Base-by-base conservation (phyloP, 1,140 invertebrate species). In the Calephelis virginiensis region DNA sequence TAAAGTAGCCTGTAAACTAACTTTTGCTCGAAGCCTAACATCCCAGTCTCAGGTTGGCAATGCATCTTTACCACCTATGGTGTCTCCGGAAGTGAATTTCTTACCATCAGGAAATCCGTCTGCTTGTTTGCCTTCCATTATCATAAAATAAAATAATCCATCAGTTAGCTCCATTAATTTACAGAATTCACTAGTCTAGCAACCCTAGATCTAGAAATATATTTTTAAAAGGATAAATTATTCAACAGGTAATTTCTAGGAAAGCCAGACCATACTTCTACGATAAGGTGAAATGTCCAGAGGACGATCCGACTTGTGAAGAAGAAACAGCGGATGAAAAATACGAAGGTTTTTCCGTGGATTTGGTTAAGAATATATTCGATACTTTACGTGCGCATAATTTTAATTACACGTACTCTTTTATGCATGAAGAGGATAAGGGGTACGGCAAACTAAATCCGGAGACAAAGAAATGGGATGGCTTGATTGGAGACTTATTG, bases 401-500 rank as follows among this genome's bases (percentile, higher is more conserved):
- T 8, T 82, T 75, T 59, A 85, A 89, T 46, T 91, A 86, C 61
- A 87, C 85, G 0, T 89, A 86, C 50, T 69, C 74, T 8, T 89
- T 89, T 66, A 61, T 74, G 11, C 63, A 75, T 49, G 76, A 82
- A n/a, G 67, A 74, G 59, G 75, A 83, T 17, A 88, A 93, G 43
- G 64, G 64, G 13, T 96, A 97, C 71, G 97, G 96, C 0, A 94
- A 92, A 60, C 94, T 93, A 40, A 92, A 96, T 80, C 78, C 92
- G 0, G 83, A 92, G n/a, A 95, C 92, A 0, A 95, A 94, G 75
- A 90, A 85, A 78, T 98, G 97, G 97, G 94, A 96, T 77, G 97
- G 97, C 0, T 92, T 98, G n/a, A 95, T 98, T 28, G 94, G 93
- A 59, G 94, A 97, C 63, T 88, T 98, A 4, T 91, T 97, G 38